Evolutionary conservation across 2,113 vertebrate species (phyloP), one percentile per base, ranked within the genome.

Genomic region (Clarias macrocephalus): DNA sequence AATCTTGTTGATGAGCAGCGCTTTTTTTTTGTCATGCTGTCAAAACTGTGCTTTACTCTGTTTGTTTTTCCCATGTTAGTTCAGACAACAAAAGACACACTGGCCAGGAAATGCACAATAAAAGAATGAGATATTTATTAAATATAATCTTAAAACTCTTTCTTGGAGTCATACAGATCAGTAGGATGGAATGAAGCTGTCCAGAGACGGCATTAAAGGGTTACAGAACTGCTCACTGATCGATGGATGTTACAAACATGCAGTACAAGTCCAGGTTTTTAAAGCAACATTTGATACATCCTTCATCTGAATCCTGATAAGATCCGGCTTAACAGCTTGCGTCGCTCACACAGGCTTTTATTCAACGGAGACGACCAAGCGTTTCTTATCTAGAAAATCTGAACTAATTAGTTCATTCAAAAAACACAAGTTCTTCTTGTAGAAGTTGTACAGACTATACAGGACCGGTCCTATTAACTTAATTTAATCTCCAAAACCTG

Each of bases 81-180:
- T 52, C 23, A 85, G 1, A 75, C 30, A 86, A 84, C 57, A 84
- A 84, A 82, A 42, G 37, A 83, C 12, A 80, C 8, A 19, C 65
- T 7, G 42, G 87, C 25, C 25, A 86, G 81, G 59, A 66, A 86
- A 42, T 89, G 86, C 93, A 93, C 94, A 93, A 90, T 92, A 94
- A 87, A 90, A 94, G 93, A 95, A 95, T 91, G 90, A 93, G 93
- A 95, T 94, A 93, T 95, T 95, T 96, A 96, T 95, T 96, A 94
- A 95, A 95, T 96, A 96, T 94, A 93, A 93, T 93, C 92, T 94
- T 91, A 94, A 94, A 95, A 94, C 93, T 86, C 48, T 87, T 84
- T 92, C 88, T 89, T 93, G 77, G 90, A 92, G 91, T 94, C 91
- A 91, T 91, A 93, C 90, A 92, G 90, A 93, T 94, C 91, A 93